A percentile compares a stretch with the other conserved stretches of the same genome.
Evolutionary conservation across 2,888 invertebrate species (phyloP).

Genomic region (Philhelius pedissequus): DNA sequence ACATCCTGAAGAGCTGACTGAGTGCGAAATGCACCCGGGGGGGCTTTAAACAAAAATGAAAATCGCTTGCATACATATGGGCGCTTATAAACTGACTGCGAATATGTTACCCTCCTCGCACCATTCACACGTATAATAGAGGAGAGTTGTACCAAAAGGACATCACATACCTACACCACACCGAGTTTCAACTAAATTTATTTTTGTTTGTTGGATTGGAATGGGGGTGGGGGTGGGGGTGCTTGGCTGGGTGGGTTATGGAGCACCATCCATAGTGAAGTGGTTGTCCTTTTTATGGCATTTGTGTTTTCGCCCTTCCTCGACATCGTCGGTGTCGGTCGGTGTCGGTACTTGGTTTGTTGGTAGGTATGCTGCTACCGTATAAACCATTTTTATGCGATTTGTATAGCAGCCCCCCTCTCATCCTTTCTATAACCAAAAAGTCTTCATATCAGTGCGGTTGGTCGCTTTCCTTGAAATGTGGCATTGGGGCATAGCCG

Average conservation of each 20-base stretch:
- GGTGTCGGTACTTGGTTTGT: neutral
- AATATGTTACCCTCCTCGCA: conserved; percentile 57
- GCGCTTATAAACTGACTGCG: conserved; percentile 76
- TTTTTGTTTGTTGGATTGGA: conserved; percentile 37
- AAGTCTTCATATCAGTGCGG: conserved; percentile 63
- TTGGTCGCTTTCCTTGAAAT: conserved; percentile 55
- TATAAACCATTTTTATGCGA: conserved; percentile 66
- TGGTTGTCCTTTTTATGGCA: conserved; percentile 69
- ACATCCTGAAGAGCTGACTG: conserved; percentile 72
- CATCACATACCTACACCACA: too few relatives aligned
- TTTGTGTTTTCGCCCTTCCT: conserved; percentile 57
- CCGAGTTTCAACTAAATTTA: conserved; percentile 63
- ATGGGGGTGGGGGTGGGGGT: neutral
- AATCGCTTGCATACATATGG: conserved; percentile 80
- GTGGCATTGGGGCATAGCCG: conserved; percentile 46
- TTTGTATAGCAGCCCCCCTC: conserved; percentile 43
- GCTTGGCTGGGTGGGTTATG: neutral
- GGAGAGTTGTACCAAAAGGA: conserved; percentile 46
- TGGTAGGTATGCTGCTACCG: conserved; percentile 32
- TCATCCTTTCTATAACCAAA: neutral
- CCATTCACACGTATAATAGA: conserved; percentile 55
- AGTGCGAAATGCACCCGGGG: conserved; percentile 80
- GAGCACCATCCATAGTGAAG: conserved; percentile 38
- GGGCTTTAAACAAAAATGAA: conserved; percentile 80
- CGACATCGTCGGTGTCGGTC: neutral